Conservation (phyloP, 1,140 invertebrate species). For the Pristionchus pacificus region DNA sequence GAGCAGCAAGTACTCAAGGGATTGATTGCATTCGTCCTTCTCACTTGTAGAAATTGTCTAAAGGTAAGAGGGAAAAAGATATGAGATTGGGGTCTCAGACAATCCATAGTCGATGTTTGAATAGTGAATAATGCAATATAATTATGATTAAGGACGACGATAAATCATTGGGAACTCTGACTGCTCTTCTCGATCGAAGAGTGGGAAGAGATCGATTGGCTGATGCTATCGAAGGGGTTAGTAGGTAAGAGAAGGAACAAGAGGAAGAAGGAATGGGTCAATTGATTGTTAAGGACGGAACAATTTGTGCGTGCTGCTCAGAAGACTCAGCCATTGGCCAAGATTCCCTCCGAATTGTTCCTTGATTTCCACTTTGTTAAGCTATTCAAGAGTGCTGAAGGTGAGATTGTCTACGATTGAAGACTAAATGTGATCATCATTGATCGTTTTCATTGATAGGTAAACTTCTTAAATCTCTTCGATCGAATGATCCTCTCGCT, state of each 20-base stretch:
- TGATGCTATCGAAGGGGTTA: conserved; percentile 77
- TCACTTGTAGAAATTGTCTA: conserved; percentile 61
- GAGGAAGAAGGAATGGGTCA: neutral
- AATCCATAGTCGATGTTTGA: conserved; percentile 55
- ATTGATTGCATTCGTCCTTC: conserved; percentile 86
- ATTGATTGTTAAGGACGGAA: conserved; percentile 71
- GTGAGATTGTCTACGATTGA: conserved; percentile 36
- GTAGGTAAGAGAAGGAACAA: too few species aligned
- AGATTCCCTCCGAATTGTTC: conserved; percentile 73
- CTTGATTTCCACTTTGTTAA: conserved; percentile 83
- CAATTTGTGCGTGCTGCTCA: conserved; percentile 84
- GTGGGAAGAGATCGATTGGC: conserved; percentile 85
- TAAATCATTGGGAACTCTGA: conserved; percentile 65
- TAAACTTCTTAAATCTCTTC: conserved; percentile 17
- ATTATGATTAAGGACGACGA: neutral
- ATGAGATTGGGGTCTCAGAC: too few species aligned
- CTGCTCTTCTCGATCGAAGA: conserved; percentile 80
- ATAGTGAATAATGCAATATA: too few species aligned
- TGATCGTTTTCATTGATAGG: conserved; percentile 3
- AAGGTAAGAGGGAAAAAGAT: neutral
- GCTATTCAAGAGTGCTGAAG: conserved; percentile 60
- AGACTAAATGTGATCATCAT: neutral
- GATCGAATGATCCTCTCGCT: conserved; percentile 47
- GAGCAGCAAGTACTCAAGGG: conserved; percentile 84
- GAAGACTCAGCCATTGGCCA: conserved; percentile 79